Evolutionary conservation across 2,113 vertebrate genomes (phyloP).

Genomic region (Toxostoma redivivum): DNA sequence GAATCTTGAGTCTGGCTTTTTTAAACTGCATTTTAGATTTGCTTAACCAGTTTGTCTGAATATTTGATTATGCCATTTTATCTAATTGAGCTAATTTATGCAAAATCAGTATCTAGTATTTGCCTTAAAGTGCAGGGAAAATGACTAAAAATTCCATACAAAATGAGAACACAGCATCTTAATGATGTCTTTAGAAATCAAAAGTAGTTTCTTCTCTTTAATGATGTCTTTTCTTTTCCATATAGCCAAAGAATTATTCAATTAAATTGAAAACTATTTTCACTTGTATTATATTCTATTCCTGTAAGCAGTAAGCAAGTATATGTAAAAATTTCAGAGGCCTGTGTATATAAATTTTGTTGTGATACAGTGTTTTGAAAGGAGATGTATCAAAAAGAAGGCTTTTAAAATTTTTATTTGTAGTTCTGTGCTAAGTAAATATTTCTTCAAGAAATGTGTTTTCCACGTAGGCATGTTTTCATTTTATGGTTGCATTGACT

Average conservation of each 20-base stretch:
- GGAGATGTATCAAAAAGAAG: not conserved
- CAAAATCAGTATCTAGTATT: not conserved
- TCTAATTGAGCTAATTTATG: not conserved
- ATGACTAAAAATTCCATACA: not conserved
- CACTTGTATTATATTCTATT: not conserved
- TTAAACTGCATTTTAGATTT: not conserved
- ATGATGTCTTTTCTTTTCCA: not conserved
- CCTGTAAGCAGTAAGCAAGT: not conserved
- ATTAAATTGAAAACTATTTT: not conserved
- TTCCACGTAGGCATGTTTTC: not conserved
- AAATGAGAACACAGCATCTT: not conserved
- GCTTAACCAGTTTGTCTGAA: not conserved
- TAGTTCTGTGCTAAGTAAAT: not conserved
- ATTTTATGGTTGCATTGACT: not conserved
- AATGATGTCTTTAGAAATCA: not conserved
- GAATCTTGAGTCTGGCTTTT: not conserved
- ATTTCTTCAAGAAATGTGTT: not conserved
- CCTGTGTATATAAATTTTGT: not conserved
- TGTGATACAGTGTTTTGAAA: not conserved
- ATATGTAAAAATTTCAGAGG: not conserved
- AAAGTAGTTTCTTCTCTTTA: not conserved
- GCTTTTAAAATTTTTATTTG: not conserved
- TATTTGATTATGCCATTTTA: not conserved
- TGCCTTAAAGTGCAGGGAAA: not conserved
- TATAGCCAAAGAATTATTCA: not conserved